Base-by-base conservation (phyloP, 2,888 invertebrate species). In the Drosophila affinis region DNA sequence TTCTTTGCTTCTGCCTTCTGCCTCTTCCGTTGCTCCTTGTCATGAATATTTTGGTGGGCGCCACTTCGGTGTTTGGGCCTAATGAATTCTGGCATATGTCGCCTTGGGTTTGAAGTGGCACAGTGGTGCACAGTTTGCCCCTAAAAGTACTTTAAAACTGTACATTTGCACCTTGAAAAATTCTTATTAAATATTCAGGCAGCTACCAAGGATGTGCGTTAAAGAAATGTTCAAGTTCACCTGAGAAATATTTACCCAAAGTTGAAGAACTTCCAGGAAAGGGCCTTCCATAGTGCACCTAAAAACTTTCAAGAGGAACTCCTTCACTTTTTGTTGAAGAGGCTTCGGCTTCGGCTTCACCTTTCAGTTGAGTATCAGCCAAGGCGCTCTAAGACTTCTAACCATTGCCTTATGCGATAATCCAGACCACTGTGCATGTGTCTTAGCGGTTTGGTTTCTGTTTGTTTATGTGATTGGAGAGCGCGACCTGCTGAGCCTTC, bases 391-490 rank as follows among this genome's bases (percentile, higher is more conserved):
- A 21, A 21, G 21, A 24, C 24, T 5, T 24, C n/a, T n/a, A 39
- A 7, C 14, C 39, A 39, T 39, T n/a, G 6, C 3, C n/a, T 7
- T 3, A 7, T n/a, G 3, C 6, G 39, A 2, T 39, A 39, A n/a
- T 39, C 14, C n/a, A 7, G 39, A 14, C 27, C 49, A 57, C 59
- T n/a, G 62, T 51, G 44, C 3, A 24, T 4, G 32, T 44, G 27
- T 60, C 62, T 51, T 24, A 27, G 27, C 39, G 52, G 46, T 47
- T 54, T 62, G 60, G 65, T 58, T 75, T 74, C 77, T 81, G 78
- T 80, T 81, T 83, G 65, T 62, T 70, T 83, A 64, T 75, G 77
- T 75, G 81, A 81, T 81, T 81, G 70, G 72, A 79, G 76, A 53
- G 77, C 74, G 58, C 54, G 71, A 57, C 21, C 57, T 52, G 55